Evolutionary conservation across 2,888 invertebrate genomes (phyloP).

Genomic region (Pasiphila rectangulata): DNA sequence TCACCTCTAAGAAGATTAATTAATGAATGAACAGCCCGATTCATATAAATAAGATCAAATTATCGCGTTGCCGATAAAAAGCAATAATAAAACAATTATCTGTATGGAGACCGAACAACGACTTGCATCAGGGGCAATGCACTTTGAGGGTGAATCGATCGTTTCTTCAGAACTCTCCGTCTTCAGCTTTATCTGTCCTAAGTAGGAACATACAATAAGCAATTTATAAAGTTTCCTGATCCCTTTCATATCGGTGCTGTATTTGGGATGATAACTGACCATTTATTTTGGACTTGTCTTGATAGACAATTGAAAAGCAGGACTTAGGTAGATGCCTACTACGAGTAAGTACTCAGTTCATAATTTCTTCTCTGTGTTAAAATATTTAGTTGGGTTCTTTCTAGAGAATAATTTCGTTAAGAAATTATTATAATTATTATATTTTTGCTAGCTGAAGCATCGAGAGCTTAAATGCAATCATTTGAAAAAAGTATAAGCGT

Average conservation of each 20-base stretch:
- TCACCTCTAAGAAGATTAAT: no score
- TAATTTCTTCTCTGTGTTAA: no score
- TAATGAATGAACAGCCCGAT: constrained; percentile 14
- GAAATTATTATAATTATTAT: no score
- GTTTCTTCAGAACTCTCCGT: constrained; percentile 54
- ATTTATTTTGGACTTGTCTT: constrained; percentile 3
- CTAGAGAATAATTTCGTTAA: no score
- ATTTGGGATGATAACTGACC: constrained; percentile 24
- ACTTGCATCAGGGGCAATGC: constrained; percentile 52
- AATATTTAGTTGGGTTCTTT: no score
- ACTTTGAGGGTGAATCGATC: constrained; percentile 55
- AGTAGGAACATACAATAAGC: constrained; percentile 44
- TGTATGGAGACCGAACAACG: constrained; percentile 44
- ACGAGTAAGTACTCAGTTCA: no score
- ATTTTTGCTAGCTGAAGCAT: no score
- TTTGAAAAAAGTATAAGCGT: no score
- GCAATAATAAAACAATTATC: constrained; percentile 49
- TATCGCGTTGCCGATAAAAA: constrained; percentile 42
- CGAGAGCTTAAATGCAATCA: no score
- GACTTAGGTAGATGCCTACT: no score
- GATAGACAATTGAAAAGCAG: no score
- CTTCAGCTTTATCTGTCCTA: constrained; percentile 44
- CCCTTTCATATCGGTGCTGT: constrained; percentile 29
- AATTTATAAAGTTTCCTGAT: constrained; percentile 45
- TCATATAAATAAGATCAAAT: constrained; percentile 35